These are phyloP conservation scores for Saccopteryx leptura DNA, from an alignment of 2,113 vertebrate species.

Conservation along the genomic window DNA sequence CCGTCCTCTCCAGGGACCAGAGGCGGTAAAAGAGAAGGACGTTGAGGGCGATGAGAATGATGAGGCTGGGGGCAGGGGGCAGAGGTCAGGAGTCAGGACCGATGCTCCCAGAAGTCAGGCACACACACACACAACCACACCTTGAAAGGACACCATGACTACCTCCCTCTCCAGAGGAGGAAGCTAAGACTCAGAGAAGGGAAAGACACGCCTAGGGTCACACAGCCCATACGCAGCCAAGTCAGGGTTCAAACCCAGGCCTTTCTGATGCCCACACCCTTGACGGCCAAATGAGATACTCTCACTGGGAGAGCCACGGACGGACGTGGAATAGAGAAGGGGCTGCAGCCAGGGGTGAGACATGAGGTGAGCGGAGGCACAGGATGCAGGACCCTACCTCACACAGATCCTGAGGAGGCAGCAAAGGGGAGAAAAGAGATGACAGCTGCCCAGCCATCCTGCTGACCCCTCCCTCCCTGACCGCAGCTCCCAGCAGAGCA, in stretches of 20 bases:
- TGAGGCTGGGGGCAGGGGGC: slow-evolving; percentile 86
- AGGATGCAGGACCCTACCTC: slow-evolving; percentile 88
- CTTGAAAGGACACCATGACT: background rate
- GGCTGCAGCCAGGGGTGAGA: background rate
- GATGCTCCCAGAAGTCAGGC: background rate
- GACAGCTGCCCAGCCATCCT: background rate
- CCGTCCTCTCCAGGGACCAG: slow-evolving; percentile 94
- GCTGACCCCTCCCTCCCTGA: background rate
- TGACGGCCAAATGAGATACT: background rate
- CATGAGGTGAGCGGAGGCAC: background rate
- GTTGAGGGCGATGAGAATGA: slow-evolving; percentile 94
- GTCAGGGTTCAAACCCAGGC: background rate
- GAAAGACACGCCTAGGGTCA: background rate
- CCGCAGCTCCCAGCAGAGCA: background rate
- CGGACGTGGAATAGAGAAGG: background rate
- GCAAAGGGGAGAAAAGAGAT: slow-evolving; percentile 69
- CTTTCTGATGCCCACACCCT: background rate
- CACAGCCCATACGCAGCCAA: background rate
- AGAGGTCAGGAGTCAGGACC: background rate
- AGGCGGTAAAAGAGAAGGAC: slow-evolving; percentile 96
- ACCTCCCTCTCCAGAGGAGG: background rate
- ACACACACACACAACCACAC: background rate
- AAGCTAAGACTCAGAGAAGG: slow-evolving; percentile 18
- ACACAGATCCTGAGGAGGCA: slow-evolving; percentile 93
- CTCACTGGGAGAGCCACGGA: background rate